Percentiles rank a stretch among this genome's conserved stretches.
Evolutionary conservation across 2,797 vertebrate species (phyloP).

Genomic region (Sebastes itinus): DNA sequence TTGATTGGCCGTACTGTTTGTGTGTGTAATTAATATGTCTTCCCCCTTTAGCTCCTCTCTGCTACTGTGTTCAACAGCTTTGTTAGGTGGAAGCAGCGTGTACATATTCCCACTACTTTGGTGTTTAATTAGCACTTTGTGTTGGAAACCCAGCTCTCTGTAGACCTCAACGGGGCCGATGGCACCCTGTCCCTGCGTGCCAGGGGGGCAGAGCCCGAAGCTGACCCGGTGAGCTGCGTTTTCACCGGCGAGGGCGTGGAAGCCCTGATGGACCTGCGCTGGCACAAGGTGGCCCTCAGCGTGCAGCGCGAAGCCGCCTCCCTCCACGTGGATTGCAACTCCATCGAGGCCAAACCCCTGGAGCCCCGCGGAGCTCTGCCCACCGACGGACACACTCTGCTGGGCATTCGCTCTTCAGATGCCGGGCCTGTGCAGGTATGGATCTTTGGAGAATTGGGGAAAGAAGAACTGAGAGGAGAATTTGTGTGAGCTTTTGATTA

Average conservation of each 20-base stretch:
- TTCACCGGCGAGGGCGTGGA: conserved; percentile 86
- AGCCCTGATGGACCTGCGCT: conserved; percentile 88
- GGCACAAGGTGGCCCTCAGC: conserved; percentile 92
- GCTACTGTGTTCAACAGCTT: conserved; percentile 46
- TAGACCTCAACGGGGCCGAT: conserved; percentile 88
- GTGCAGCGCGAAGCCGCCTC: conserved; percentile 81
- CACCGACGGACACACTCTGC: conserved; percentile 84
- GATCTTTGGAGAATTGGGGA: background rate
- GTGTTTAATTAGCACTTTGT: conserved; percentile 17
- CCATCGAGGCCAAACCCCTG: conserved; percentile 89
- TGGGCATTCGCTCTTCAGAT: conserved; percentile 84
- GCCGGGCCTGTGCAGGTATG: conserved; percentile 87
- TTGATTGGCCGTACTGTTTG: conserved; percentile 66
- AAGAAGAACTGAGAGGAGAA: background rate
- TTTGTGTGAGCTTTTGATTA: conserved; percentile 2
- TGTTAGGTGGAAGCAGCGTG: conserved; percentile 15
- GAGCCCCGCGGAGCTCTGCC: conserved; percentile 64
- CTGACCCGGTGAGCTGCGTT: conserved; percentile 74
- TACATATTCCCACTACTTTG: conserved; percentile 1
- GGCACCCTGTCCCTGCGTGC: conserved; percentile 86
- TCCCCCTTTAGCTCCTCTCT: conserved; percentile 41
- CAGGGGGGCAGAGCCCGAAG: conserved; percentile 36
- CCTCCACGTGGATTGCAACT: conserved; percentile 89
- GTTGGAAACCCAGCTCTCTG: conserved; percentile 84
- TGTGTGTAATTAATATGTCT: conserved; percentile 76